Percentiles rank a stretch among this genome's conserved stretches.
Evolutionary conservation across 2,113 vertebrate genomes (phyloP).

Genomic region (Xiphophorus hellerii): DNA sequence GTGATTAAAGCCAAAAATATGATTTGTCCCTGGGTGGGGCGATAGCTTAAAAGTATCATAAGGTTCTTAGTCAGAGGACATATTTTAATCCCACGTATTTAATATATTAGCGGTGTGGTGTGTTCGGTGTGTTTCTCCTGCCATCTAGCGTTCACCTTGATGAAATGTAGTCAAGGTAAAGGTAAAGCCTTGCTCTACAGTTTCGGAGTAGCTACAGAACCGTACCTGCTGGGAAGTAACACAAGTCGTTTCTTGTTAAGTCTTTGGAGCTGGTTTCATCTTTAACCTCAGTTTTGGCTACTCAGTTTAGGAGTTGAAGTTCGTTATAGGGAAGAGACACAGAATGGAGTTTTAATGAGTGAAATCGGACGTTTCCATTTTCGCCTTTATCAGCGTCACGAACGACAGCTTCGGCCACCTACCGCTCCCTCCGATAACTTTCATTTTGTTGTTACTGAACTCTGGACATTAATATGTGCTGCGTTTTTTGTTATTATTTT

Average conservation of each 20-base stretch:
- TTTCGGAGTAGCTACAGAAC: constrained; percentile 24
- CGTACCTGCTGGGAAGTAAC: constrained; percentile 49
- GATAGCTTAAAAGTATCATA: not conserved
- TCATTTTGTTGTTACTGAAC: constrained; percentile 2
- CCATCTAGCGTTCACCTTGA: constrained; percentile 54
- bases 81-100: not conserved
- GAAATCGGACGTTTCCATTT: constrained; percentile 29
- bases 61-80: constrained; percentile 2
- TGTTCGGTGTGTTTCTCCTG: constrained; percentile 15
- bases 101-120: not conserved
- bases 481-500: not conserved
- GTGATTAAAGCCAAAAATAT: not conserved
- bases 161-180: constrained; percentile 51
- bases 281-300: not conserved
- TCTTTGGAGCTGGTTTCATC: not conserved
- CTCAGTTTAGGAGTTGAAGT: not conserved
- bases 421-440: constrained; percentile 3
- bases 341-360: constrained; percentile 12
- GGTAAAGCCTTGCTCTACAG: constrained; percentile 59
- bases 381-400: constrained; percentile 22
- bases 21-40: not conserved
- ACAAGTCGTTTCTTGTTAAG: not conserved
- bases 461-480: not conserved
- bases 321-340: not conserved
- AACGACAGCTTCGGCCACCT: not conserved